Conservation (phyloP, 2,113 vertebrate genomes). For the Trematocara nigrifrons region DNA sequence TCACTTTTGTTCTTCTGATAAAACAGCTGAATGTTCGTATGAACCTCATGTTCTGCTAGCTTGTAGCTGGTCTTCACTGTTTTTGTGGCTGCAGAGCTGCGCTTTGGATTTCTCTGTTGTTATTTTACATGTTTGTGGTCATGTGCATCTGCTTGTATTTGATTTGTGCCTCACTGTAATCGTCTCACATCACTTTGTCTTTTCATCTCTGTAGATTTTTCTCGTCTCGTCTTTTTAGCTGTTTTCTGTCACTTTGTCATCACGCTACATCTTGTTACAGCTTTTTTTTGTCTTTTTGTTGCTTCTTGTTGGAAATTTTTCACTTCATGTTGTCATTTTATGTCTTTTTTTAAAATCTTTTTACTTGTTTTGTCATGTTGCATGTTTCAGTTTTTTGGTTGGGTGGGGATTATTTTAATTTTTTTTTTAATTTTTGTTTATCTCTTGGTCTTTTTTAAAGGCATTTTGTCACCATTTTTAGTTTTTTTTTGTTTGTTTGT, state of each 20-base stretch:
- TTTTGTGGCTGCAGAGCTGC: not conserved
- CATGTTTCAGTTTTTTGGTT: not conserved
- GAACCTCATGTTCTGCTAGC: not conserved
- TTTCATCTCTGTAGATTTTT: not conserved
- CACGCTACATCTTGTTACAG: not conserved
- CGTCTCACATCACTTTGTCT: not conserved
- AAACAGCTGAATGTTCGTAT: not conserved
- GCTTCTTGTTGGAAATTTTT: not conserved
- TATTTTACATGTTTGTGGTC: not conserved
- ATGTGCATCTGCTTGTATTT: not conserved
- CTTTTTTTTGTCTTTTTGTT: not conserved
- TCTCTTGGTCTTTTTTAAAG: not conserved
- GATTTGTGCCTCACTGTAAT: not conserved
- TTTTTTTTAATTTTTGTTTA: rapidly evolving
- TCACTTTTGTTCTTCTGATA: not conserved
- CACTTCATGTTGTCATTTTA: not conserved
- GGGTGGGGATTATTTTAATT: not conserved
- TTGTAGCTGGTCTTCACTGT: not conserved
- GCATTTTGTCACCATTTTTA: not conserved
- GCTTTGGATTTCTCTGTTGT: not conserved
- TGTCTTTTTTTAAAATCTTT: rapidly evolving
- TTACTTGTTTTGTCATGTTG: not conserved
- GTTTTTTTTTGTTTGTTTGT: not conserved
- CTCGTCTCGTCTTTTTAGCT: not conserved
- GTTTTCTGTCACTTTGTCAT: not conserved